Evolutionary conservation across 1,140 invertebrate species (phyloP).

Genomic region (Penaeus japonicus): DNA sequence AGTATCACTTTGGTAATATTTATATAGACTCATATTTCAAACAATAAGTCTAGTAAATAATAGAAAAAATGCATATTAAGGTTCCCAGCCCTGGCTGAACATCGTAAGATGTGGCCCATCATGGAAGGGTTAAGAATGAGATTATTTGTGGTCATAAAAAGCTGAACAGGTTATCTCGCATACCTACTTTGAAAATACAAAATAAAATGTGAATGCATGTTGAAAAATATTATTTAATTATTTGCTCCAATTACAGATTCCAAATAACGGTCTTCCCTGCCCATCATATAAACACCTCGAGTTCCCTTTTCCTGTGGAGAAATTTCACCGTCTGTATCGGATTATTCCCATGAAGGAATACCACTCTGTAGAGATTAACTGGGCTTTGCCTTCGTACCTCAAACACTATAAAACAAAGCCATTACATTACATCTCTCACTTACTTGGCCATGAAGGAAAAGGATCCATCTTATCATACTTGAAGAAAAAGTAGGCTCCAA

Average conservation of each 20-base stretch:
- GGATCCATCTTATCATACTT: slow-evolving; percentile 91
- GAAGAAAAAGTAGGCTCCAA: slow-evolving; percentile 66
- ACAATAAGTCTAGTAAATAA: too few relatives aligned
- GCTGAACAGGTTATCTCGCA: too few relatives aligned
- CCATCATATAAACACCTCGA: slow-evolving; percentile 27
- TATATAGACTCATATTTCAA: slow-evolving; percentile 7
- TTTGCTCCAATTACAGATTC: background rate
- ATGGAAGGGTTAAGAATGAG: too few relatives aligned
- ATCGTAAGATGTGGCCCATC: too few relatives aligned
- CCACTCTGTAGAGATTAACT: slow-evolving; percentile 82
- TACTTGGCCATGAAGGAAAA: slow-evolving; percentile 94
- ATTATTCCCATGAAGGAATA: slow-evolving; percentile 92
- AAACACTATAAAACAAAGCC: slow-evolving; percentile 72
- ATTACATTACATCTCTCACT: slow-evolving; percentile 69
- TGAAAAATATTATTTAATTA: too few relatives aligned
- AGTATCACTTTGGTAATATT: too few relatives aligned
- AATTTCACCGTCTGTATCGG: slow-evolving; percentile 69
- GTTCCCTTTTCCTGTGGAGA: slow-evolving; percentile 75
- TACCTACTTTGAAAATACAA: too few relatives aligned
- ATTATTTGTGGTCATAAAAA: too few relatives aligned
- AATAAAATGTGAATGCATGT: too few relatives aligned
- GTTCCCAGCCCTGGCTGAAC: too few relatives aligned
- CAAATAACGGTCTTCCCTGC: slow-evolving; percentile 10
- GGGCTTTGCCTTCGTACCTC: slow-evolving; percentile 86
- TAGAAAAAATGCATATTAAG: too few relatives aligned